Percentiles rank a stretch among this genome's conserved stretches.
phyloP scores from a whole-genome alignment of 2,113 vertebrate species.

The Amazona vittata region DNA sequence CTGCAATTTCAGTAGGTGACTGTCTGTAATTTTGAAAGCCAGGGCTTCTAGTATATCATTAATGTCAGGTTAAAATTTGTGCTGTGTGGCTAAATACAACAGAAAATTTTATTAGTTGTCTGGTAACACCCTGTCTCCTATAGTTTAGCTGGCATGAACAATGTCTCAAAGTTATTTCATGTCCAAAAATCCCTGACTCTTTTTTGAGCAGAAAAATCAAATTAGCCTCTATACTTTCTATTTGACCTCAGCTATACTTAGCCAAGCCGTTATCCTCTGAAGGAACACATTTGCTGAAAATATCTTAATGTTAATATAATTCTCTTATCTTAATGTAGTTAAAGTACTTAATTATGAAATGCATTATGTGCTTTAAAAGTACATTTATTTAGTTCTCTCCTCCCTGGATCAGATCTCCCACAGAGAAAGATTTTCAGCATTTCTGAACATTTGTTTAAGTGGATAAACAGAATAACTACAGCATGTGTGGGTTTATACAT shows the following conservation, averaged over 20 bases:
- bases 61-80: background rate
- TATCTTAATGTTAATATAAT: background rate
- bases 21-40: background rate
- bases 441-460: background rate
- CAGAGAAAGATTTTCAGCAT: background rate
- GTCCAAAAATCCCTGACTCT: background rate
- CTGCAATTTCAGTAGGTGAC: background rate
- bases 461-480: background rate
- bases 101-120: slow-evolving; percentile 16
- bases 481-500: background rate
- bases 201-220: slow-evolving; percentile 43
- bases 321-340: background rate
- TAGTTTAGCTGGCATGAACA: background rate
- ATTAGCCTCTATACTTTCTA: slow-evolving; percentile 9
- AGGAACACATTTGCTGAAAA: background rate
- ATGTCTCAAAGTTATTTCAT: background rate
- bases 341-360: background rate
- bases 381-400: background rate
- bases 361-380: background rate
- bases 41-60: background rate
- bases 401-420: background rate
- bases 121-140: background rate
- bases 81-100: background rate
- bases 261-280: background rate
- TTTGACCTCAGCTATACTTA: background rate